A percentile compares a stretch with the other conserved stretches of the same genome.
Conservation (phyloP, 2,797 vertebrate genomes). For the Myotis pilosus region DNA sequence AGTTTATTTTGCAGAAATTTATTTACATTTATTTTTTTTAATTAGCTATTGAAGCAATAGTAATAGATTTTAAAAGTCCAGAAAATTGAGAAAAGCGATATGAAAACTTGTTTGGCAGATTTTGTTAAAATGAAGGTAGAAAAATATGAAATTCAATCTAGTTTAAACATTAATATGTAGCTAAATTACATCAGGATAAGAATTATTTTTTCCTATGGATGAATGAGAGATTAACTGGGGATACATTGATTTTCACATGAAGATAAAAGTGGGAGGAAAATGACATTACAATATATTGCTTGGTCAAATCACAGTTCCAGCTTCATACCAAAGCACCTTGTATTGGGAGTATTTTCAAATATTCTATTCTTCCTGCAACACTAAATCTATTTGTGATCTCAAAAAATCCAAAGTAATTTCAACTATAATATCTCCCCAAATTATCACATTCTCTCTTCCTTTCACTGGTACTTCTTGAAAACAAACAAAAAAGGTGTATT, state of each 20-base stretch:
- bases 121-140: not conserved
- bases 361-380: not conserved
- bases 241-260: slow-evolving; percentile 10
- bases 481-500: not conserved
- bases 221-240: slow-evolving; percentile 1
- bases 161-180: slow-evolving; percentile 54
- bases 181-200: not conserved
- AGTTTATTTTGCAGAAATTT: not conserved
- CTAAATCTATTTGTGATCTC: not conserved
- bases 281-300: not conserved
- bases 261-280: not conserved
- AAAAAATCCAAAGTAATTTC: slow-evolving; percentile 24
- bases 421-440: not conserved
- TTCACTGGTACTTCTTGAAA: not conserved
- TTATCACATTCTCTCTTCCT: not conserved
- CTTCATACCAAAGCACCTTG: not conserved
- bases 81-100: slow-evolving; percentile 10
- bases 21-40: not conserved
- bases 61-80: not conserved
- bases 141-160: slow-evolving; percentile 19
- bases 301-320: not conserved
- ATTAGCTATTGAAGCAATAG: not conserved
- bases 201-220: slow-evolving; percentile 5
- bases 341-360: not conserved
- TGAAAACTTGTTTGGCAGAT: not conserved